phyloP scores from a whole-genome alignment of 2,888 invertebrate genomes.

The Balanococcus diminutus region DNA sequence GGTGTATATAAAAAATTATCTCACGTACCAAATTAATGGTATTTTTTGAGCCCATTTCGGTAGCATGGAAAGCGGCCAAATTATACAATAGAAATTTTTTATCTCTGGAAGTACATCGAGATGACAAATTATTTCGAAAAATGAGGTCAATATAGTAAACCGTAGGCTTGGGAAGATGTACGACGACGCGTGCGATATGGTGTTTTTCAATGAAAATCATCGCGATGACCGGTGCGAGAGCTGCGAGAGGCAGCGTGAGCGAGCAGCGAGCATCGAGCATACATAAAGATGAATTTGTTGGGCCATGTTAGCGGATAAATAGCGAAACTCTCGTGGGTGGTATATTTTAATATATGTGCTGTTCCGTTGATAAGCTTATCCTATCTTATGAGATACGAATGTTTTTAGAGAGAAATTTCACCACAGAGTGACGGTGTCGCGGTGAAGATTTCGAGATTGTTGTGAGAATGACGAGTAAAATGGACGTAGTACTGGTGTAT shows the following conservation, averaged over 20 bases:
- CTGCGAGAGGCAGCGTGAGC: neutral
- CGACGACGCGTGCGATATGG: constrained; percentile 38
- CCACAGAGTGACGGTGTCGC: neutral
- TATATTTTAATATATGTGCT: neutral
- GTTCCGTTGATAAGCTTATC: neutral
- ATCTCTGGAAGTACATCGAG: constrained; percentile 41
- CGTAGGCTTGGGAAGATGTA: constrained; percentile 30
- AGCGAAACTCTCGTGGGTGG: constrained; percentile 18
- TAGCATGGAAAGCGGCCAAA: constrained; percentile 29
- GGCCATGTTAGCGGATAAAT: constrained; percentile 12
- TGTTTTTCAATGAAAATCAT: constrained; percentile 31
- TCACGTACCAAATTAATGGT: neutral
- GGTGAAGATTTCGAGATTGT: neutral
- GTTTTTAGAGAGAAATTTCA: neutral
- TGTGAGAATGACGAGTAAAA: neutral
- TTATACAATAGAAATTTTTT: constrained; percentile 53
- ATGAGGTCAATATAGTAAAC: constrained; percentile 45
- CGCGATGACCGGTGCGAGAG: neutral
- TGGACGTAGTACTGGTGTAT: neutral
- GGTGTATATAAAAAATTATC: neutral
- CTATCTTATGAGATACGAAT: neutral
- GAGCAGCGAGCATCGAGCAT: neutral
- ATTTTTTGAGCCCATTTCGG: neutral
- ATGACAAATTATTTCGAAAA: constrained; percentile 52
- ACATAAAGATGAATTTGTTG: constrained; percentile 17